Evolutionary conservation across 1,140 invertebrate species (phyloP).

Genomic region (Drosophila lacteicornis): DNA sequence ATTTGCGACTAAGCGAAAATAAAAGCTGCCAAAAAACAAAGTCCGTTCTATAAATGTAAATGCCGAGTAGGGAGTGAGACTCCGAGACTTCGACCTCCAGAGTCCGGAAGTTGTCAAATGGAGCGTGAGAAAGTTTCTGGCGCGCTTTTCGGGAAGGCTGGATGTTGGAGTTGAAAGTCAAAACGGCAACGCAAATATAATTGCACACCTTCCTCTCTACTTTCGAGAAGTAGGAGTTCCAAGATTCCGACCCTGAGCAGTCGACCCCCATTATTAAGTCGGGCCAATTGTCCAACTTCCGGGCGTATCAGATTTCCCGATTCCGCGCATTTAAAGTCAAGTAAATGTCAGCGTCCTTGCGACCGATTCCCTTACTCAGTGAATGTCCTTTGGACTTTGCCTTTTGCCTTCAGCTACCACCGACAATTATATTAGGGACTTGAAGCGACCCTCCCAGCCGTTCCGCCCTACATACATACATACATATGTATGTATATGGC

Average conservation of each 20-base stretch:
- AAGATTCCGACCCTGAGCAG: constrained; percentile 20
- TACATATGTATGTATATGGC: background rate
- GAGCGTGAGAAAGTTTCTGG: constrained; percentile 78
- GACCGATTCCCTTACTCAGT: constrained; percentile 30
- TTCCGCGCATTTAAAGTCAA: constrained; percentile 64
- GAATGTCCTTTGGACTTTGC: constrained; percentile 44
- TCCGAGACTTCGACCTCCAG: constrained; percentile 16
- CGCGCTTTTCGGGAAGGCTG: constrained; percentile 63
- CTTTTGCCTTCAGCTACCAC: constrained; percentile 34
- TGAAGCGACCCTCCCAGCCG: constrained; percentile 12
- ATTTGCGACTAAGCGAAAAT: constrained; percentile 62
- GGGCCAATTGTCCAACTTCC: constrained; percentile 78
- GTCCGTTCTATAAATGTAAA: constrained; percentile 25
- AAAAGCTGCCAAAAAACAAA: constrained; percentile 47
- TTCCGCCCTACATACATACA: constrained; percentile 9
- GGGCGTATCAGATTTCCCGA: constrained; percentile 69
- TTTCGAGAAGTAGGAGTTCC: constrained; percentile 53
- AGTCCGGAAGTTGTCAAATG: constrained; percentile 67
- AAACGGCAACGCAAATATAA: constrained; percentile 63
- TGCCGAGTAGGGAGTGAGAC: constrained; percentile 28
- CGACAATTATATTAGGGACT: constrained; percentile 26
- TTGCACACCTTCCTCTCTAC: constrained; percentile 58
- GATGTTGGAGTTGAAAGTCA: constrained; percentile 56
- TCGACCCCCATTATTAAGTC: constrained; percentile 42
- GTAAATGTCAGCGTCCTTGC: constrained; percentile 70